Conservation (phyloP, 2,797 vertebrate genomes). For the Poecilia velifera region DNA sequence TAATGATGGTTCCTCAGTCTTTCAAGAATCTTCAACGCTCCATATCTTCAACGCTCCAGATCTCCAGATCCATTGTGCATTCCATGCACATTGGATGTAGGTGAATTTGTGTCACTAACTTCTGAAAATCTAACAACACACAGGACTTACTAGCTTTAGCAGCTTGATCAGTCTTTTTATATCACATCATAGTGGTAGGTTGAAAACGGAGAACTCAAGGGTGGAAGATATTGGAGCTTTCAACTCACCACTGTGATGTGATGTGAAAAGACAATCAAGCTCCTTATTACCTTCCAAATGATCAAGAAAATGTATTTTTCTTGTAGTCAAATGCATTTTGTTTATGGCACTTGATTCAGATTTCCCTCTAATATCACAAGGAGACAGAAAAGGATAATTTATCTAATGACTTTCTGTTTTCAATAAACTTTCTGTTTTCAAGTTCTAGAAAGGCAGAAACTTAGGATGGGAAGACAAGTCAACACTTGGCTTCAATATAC, state of each 20-base stretch:
- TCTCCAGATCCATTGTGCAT: too few relatives aligned
- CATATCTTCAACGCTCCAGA: not conserved
- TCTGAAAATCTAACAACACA: not conserved
- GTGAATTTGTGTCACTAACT: not conserved
- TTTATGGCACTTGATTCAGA: not conserved
- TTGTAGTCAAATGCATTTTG: not conserved
- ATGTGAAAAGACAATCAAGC: not conserved
- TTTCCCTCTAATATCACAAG: not conserved
- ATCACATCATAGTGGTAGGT: not conserved
- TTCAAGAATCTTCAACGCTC: not conserved
- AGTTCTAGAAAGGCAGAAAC: not conserved
- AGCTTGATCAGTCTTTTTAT: not conserved
- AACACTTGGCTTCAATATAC: not conserved
- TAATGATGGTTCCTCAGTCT: not conserved
- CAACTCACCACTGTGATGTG: too few relatives aligned
- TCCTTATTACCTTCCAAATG: not conserved
- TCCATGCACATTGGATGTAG: not conserved
- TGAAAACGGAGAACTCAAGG: not conserved
- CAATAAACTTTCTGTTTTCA: not conserved
- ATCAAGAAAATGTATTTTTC: not conserved
- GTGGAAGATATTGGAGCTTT: too few relatives aligned
- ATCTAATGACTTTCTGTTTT: not conserved
- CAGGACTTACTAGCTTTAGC: not conserved
- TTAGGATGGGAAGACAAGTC: not conserved
- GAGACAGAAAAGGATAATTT: not conserved